Base-by-base conservation (phyloP, 2,888 invertebrate genomes). In the Melipona beecheii region DNA sequence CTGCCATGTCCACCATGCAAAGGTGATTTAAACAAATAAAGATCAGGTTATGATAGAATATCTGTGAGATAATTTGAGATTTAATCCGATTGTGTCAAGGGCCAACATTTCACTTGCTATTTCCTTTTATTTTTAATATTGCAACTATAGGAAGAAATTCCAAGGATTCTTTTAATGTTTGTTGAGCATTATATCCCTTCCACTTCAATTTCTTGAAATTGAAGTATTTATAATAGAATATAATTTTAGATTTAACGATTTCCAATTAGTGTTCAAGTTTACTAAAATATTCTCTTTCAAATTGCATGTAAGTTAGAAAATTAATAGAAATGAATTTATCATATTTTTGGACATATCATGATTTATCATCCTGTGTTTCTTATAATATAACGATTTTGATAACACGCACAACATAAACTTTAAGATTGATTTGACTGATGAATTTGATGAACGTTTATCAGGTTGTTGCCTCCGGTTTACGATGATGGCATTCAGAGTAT, bases 391-490 rank as follows among this genome's bases (percentile, higher is more conserved):
- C 5, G 56, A 56, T n/a, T n/a, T 56, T 56, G n/a, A n/a, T 56
- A n/a, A 2, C 21, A 56, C 56, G 21, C 11, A 21, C 13, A n/a
- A 56, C 13, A 4, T 56, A 56, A 56, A 13, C 2, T n/a, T n/a
- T 2, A 11, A n/a, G 4, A 60, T 60, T 24, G 15, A 60, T 60
- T 27, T 60, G 17, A 19, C 4, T 17, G 9, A 54, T 43, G 49
- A 19, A 13, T 50, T 69, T 31, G 27, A 9, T 19, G 15, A 4
- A 43, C 56, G n/a, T 50, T 19, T 2, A 31, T 52, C 65, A 94
- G 98, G 65, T 97, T 98, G 93, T 95, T 98, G 52, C 96, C 97
- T 4, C 97, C 98, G 0, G 96, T 96, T 68, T 98, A 98, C 95
- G 96, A 97, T 58, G 98, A 98, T 93, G 98, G 97, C 74, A 92